Evolutionary conservation across 2,888 invertebrate genomes (phyloP).

Genomic region (Diadegma fenestrale): DNA sequence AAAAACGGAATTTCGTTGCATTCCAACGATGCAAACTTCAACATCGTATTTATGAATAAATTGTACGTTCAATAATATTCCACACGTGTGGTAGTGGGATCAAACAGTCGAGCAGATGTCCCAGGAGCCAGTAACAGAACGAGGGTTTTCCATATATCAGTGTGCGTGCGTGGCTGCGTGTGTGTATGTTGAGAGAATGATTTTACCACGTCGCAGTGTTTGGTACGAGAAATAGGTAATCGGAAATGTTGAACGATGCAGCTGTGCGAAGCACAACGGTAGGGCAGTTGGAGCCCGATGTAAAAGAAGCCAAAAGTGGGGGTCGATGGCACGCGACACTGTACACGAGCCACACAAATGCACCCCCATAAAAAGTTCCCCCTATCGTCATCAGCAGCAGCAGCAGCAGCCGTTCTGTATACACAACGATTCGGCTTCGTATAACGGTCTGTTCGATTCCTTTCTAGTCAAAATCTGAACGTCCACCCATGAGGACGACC

Average conservation of each 20-base stretch:
- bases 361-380: conserved; percentile 58
- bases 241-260: conserved; percentile 52
- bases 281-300: conserved; percentile 25
- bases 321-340: conserved; percentile 76
- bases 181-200: conserved; percentile 32
- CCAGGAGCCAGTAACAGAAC: conserved; percentile 12
- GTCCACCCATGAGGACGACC: conserved; percentile 30
- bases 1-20: too few species aligned
- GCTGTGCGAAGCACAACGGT: conserved; percentile 49
- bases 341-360: conserved; percentile 19
- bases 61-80: neutral
- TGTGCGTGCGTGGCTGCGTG: neutral
- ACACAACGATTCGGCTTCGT: conserved; percentile 19
- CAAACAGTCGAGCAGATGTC: conserved; percentile 55
- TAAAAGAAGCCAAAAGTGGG: conserved; percentile 68
- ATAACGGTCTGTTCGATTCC: conserved; percentile 62
- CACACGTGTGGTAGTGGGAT: neutral
- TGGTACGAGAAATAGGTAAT: conserved; percentile 17
- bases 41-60: neutral
- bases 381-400: conserved; percentile 36
- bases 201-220: conserved; percentile 12
- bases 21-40: too few species aligned
- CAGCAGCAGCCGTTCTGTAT: conserved; percentile 29
- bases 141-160: neutral
- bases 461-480: conserved; percentile 51